Evolutionary conservation across 1,140 invertebrate genomes (phyloP), one percentile per base, ranked within the genome.

Genomic region (Solen grandis): DNA sequence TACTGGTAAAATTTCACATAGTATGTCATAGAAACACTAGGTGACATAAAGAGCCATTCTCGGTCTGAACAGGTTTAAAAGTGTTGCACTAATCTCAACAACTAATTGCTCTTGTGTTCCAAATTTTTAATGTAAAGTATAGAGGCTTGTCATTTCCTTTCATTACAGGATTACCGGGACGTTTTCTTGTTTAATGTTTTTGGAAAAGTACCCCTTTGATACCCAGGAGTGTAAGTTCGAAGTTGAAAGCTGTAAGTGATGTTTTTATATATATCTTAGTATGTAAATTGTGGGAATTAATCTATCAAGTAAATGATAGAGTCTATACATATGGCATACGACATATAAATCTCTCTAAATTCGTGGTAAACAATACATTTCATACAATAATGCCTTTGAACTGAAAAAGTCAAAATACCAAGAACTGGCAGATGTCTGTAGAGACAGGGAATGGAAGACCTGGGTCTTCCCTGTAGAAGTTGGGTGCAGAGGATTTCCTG

Each of bases 131-230:
- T n/a, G 19, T 13, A 4, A 2, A 60, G 14, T 3, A 5, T 31
- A 25, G n/a, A 8, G 1, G 22, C 14, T 35, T n/a, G 50, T 62
- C 13, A 10, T n/a, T 81, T 19, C 22, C 55, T 50, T 50, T 68
- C 22, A 59, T 82, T 72, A 35, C 59, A 87, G 86, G 52, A 68
- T 86, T 8, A 79, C 84, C 0, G 63, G 81, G 0, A 80, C 81
- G 19, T 82, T 84, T 66, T 81, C 82, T 38, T 90, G 89, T 54
- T 84, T 70, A 8, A 90, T 90, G 89, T 80, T 84, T 33, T 84
- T 90, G 19, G 81, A 87, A 22, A 83, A 78, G 27, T 90, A 89
- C 69, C 89, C 89, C 16, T 85, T 90, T 74, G 89, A 90, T 55
- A 88, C 70, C 13, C 89, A 90, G 57, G 52, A 70, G 8, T 90